Evolutionary conservation across 2,113 vertebrate genomes (phyloP).

Genomic region (Callipepla squamata): DNA sequence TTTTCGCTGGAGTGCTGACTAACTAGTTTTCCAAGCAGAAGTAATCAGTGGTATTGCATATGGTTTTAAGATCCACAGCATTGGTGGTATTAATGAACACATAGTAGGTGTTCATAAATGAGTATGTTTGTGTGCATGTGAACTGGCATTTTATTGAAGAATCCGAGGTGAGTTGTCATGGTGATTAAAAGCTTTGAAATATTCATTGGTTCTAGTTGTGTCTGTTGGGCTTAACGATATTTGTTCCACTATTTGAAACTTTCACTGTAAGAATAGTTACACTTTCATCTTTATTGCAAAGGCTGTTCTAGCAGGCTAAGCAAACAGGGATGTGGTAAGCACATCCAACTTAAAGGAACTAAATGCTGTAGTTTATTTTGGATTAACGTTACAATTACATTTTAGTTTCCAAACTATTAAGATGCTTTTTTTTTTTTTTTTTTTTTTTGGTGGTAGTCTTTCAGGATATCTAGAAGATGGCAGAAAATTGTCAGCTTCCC

Average conservation of each 20-base stretch:
- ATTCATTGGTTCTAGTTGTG: conserved; percentile 71
- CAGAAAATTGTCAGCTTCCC: conserved; percentile 40
- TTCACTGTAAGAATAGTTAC: conserved; percentile 68
- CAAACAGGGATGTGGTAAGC: conserved; percentile 64
- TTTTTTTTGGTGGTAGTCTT: conserved; percentile 35
- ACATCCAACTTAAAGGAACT: conserved; percentile 61
- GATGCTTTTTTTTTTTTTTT: conserved; percentile 53
- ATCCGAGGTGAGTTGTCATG: conserved; percentile 81
- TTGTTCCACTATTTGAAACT: conserved; percentile 72
- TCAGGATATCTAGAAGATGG: conserved; percentile 58
- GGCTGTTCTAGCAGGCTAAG: conserved; percentile 64
- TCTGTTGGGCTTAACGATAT: conserved; percentile 74
- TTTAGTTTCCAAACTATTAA: conserved; percentile 49
- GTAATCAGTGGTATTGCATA: conserved; percentile 55
- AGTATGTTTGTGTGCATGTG: conserved; percentile 76
- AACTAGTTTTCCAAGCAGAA: conserved; percentile 69
- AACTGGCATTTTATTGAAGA: conserved; percentile 80
- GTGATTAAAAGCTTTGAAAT: conserved; percentile 84
- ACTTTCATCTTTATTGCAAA: conserved; percentile 66
- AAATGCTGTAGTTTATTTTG: conserved; percentile 54
- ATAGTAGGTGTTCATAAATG: conserved; percentile 73
- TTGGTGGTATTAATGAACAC: conserved; percentile 79
- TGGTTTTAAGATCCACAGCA: conserved; percentile 51
- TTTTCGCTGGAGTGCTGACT: conserved; percentile 52
- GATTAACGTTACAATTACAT: conserved; percentile 31